Evolutionary conservation across 2,797 vertebrate species (phyloP).

Genomic region (Enteromius viviparus): DNA sequence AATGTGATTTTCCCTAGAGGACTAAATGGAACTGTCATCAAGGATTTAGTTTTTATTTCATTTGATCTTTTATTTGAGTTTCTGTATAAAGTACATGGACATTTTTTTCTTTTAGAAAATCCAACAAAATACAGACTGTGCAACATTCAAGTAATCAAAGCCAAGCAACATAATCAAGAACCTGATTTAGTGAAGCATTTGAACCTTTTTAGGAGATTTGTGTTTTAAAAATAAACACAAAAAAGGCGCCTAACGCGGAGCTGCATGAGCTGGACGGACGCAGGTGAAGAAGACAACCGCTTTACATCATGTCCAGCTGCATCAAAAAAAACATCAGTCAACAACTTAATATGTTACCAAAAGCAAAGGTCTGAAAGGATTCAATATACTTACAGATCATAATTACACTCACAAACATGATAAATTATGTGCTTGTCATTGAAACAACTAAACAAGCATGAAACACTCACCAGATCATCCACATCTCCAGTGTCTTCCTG

Average conservation of each 20-base stretch:
- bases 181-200: background rate
- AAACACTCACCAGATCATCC: constrained; percentile 89
- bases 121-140: background rate
- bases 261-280: background rate
- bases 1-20: background rate
- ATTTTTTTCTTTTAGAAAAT: background rate
- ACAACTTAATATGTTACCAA: background rate
- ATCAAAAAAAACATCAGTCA: constrained; percentile 59
- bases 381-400: background rate
- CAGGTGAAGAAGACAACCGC: constrained; percentile 38
- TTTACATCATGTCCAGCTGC: constrained; percentile 95
- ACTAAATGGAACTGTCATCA: background rate
- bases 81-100: background rate
- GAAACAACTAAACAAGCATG: background rate
- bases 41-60: background rate
- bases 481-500: constrained; percentile 87
- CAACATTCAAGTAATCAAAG: background rate
- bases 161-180: background rate
- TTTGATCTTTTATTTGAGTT: constrained; percentile 22
- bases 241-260: background rate
- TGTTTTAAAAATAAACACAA: background rate
- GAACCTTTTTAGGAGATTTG: background rate
- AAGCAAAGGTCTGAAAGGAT: background rate
- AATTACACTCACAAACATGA: background rate
- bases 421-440: background rate